A percentile compares a stretch with the other conserved stretches of the same genome.
Conservation (phyloP, 2,797 vertebrate species). For the Pristis pectinata region DNA sequence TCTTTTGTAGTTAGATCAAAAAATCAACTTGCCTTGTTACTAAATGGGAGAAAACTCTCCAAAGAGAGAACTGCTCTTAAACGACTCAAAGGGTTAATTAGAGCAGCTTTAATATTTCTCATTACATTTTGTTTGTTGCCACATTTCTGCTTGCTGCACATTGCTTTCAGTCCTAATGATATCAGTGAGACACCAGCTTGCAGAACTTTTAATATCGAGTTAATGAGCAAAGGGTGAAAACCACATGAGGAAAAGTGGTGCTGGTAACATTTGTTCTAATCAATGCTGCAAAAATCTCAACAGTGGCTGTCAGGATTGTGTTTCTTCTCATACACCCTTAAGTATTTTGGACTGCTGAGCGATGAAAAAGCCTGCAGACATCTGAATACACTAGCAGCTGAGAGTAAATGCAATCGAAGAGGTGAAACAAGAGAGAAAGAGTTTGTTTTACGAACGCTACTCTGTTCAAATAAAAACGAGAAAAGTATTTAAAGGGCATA, state of each 20-base stretch:
- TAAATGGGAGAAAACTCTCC: background rate
- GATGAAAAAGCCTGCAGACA: slow-evolving; percentile 26
- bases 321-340: slow-evolving; percentile 29
- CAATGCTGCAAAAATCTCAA: slow-evolving; percentile 36
- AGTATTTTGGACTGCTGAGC: slow-evolving; percentile 36
- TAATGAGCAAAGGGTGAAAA: slow-evolving; percentile 35
- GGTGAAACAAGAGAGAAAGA: slow-evolving; percentile 7
- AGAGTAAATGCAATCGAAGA: slow-evolving; percentile 11
- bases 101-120: background rate
- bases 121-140: slow-evolving; percentile 31
- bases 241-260: slow-evolving; percentile 35
- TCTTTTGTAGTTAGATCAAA: background rate
- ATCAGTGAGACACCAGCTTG: slow-evolving; percentile 30
- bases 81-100: slow-evolving; percentile 16
- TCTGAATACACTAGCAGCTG: slow-evolving; percentile 22
- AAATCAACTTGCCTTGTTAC: background rate
- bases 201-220: slow-evolving; percentile 36
- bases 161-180: slow-evolving; percentile 28
- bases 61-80: background rate
- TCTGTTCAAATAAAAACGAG: background rate
- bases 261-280: slow-evolving; percentile 37
- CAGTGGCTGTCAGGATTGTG: slow-evolving; percentile 35
- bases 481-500: slow-evolving; percentile 1
- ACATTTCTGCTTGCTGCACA: slow-evolving; percentile 25
- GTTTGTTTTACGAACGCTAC: background rate